Base-by-base conservation (phyloP, 30 jellyfish, hydroid and myxozoan genomes). In the Catostylus mosaicus region DNA sequence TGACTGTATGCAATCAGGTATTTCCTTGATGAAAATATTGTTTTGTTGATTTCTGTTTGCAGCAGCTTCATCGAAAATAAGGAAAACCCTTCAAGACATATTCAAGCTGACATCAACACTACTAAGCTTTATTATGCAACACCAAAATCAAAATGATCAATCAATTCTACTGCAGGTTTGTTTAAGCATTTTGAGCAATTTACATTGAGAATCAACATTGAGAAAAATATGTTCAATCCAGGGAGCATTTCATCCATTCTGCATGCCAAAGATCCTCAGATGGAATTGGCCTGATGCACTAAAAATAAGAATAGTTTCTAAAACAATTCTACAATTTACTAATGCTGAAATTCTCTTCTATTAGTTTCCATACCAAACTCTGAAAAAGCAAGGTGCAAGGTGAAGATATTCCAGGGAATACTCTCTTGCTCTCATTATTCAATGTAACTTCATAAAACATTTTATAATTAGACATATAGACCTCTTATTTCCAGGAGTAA, bases 51-150 rank as follows among this genome's bases (percentile, higher is more conserved):
- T 68, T 71, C 34, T 54, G 57, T 11, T 43, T 48, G 16, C 32
- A 79, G 89, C 89, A 0, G 18, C 64, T 9, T 79, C 89, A 61
- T 10, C 73, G 5, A 94, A 86, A 65, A 85, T 89, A 36, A 80
- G 92, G 75, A 71, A 71, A 47, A 68, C 81, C 59, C 91, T 92
- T 12, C 98, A 92, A 80, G 73, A 92, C 46, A 85, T 92, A 20
- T 92, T 85, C 70, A 85, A 92, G 36, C 40, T 92, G 52, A 84
- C 89, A 1, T 56, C 96, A 38, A 78, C 95, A 1, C 73, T 92
- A 60, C 67, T 67, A 19, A 80, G 50, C 64, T 85, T 92, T 43
- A 52, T 92, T 24, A 74, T 73, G 1, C 84, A 66, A 72, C 88
- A 84, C 30, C 82, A 82, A 57, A 37, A 30, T 47, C 27, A 80